Conservation (phyloP, 2,113 vertebrate species). For the Meles meles region DNA sequence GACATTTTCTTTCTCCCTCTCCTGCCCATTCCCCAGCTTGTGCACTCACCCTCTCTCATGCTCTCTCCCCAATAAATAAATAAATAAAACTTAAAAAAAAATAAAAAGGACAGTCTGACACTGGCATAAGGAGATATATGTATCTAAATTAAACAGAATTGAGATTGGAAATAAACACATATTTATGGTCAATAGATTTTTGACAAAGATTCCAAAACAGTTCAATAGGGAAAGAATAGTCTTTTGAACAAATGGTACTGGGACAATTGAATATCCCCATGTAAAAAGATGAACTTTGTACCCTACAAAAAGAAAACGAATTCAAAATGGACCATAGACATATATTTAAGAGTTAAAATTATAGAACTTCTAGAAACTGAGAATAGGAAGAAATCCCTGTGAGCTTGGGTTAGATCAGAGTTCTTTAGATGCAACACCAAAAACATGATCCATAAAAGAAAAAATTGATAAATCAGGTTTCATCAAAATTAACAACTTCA, state of each 20-base stretch:
- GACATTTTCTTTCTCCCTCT: background rate
- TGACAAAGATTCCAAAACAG: background rate
- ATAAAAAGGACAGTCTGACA: background rate
- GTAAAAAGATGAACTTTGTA: background rate
- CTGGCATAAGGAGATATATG: background rate
- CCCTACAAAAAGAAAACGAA: background rate
- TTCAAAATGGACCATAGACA: background rate
- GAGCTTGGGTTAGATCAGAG: background rate
- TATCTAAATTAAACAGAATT: background rate
- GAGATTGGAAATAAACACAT: background rate
- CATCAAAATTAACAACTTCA: background rate
- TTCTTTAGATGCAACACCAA: background rate
- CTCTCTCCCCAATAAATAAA: background rate
- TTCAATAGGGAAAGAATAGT: background rate
- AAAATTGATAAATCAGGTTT: background rate
- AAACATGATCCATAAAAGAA: background rate
- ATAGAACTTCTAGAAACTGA: background rate
- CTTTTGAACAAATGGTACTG: background rate
- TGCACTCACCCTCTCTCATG: accelerated
- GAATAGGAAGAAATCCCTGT: background rate
- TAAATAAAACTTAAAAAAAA: background rate
- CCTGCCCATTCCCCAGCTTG: background rate
- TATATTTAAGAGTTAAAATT: background rate
- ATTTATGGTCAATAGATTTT: background rate
- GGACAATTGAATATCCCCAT: background rate